phyloP scores from a whole-genome alignment of 2,888 invertebrate genomes.

The Eristalinus sepulchralis region DNA sequence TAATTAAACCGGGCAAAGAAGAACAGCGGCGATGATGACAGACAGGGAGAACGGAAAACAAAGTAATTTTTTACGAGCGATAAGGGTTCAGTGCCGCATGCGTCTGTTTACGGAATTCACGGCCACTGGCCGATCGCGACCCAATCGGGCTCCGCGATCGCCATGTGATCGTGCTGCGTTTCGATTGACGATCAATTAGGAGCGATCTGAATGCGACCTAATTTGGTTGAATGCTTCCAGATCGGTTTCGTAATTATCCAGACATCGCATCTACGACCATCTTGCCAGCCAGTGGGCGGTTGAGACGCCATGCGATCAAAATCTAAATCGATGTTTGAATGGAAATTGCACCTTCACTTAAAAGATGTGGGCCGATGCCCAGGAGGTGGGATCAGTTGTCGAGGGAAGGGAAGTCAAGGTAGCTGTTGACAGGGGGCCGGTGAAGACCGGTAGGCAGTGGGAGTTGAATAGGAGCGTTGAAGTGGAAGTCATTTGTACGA shows the following conservation, averaged over 20 bases:
- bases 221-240: not conserved
- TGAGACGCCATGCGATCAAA: not conserved
- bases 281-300: not conserved
- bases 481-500: too few relatives aligned
- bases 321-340: not conserved
- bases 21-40: not conserved
- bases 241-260: not conserved
- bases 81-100: not conserved
- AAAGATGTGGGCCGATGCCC: not conserved
- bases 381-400: not conserved
- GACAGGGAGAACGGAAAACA: not conserved
- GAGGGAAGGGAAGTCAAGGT: not conserved
- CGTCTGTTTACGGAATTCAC: constrained; percentile 31
- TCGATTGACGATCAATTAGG: constrained; percentile 15
- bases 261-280: not conserved
- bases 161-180: constrained; percentile 1
- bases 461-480: too few relatives aligned
- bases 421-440: too few relatives aligned
- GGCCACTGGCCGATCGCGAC: constrained; percentile 4
- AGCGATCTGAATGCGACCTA: constrained; percentile 23
- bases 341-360: not conserved
- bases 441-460: too few relatives aligned
- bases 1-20: constrained; percentile 27
- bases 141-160: not conserved
- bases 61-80: constrained; percentile 28